phyloP scores from a whole-genome alignment of 2,797 vertebrate species.

The Dendrocincla tyrannina region DNA sequence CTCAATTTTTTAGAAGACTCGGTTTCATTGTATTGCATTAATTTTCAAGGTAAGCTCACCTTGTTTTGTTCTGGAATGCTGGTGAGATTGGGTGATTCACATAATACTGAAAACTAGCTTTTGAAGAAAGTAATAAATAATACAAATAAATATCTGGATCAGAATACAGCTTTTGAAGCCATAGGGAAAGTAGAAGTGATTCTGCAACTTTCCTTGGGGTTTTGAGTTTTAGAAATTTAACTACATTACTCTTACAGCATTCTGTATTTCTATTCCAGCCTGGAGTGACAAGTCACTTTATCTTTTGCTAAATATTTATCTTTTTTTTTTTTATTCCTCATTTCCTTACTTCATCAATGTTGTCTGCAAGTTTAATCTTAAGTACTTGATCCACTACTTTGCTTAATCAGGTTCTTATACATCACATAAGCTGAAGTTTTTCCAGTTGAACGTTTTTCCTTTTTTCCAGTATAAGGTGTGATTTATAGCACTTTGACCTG shows the following conservation, averaged over 20 bases:
- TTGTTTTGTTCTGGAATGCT: conserved; percentile 13
- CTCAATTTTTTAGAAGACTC: not conserved
- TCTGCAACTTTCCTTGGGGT: not conserved
- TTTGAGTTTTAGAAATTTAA: not conserved
- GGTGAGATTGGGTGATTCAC: conserved; percentile 25
- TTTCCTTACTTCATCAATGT: not conserved
- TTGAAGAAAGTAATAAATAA: not conserved
- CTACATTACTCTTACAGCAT: not conserved
- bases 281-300: not conserved
- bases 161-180: not conserved
- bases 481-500: not conserved
- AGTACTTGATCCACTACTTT: not conserved
- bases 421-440: not conserved
- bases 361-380: not conserved
- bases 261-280: not conserved
- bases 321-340: not conserved
- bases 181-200: not conserved
- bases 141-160: not conserved
- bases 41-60: not conserved
- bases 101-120: not conserved
- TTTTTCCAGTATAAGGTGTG: not conserved
- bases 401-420: not conserved
- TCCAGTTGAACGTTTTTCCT: not conserved
- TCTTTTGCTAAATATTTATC: not conserved
- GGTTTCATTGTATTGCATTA: not conserved